Base-by-base conservation (phyloP, 2,888 invertebrate genomes). In the Melieria picta region DNA sequence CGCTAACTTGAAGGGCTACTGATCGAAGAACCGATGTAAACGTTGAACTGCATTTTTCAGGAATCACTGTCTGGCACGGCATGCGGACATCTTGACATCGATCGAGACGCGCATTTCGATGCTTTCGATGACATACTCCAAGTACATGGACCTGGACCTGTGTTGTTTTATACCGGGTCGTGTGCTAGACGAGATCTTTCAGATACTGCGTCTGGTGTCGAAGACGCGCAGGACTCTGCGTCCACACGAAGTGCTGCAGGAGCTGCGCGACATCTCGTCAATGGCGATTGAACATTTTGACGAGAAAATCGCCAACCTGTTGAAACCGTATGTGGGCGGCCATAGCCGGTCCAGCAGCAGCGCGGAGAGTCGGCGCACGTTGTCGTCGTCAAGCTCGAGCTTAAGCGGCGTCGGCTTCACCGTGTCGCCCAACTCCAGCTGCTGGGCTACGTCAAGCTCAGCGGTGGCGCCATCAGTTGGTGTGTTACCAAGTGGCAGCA, bases 141-240 rank as follows among this genome's bases (percentile, higher is more conserved):
- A 96, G 73, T 85, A 94, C 82, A 94, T 97, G 47, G 95, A 96
- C 77, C 88, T 90, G 52, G 92, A 93, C 72, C 87, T 94, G 30
- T 95, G 96, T 83, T 97, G 97, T 83, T 97, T 97, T 82, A 96
- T 97, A 81, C 97, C 97, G 0, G 97, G 97, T 71, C 95, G 94
- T 90, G 96, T 96, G 82, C 87, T 97, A 75, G 97, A 97, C 85
- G 97, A 97, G 87, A 92, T 96, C 72, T 90, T 90, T 76, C 89
- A 91, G 71, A 93, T 97, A 1, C 87, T 97, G 10, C 85, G 87
- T 11, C 87, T 93, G 56, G 91, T 97, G 16, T 91, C 93, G 78
- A 89, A 89, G 10, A 89, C 90, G 65, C 89, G 89, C 0, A 89
- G 89, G 6, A 93, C 93, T 0, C 90, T 92, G 5, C 89, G 94